Percentiles rank a stretch among this genome's conserved stretches.
These are phyloP conservation scores for Nebria ingens DNA, from an alignment of 1,140 invertebrate genomes.

Conservation along the genomic window DNA sequence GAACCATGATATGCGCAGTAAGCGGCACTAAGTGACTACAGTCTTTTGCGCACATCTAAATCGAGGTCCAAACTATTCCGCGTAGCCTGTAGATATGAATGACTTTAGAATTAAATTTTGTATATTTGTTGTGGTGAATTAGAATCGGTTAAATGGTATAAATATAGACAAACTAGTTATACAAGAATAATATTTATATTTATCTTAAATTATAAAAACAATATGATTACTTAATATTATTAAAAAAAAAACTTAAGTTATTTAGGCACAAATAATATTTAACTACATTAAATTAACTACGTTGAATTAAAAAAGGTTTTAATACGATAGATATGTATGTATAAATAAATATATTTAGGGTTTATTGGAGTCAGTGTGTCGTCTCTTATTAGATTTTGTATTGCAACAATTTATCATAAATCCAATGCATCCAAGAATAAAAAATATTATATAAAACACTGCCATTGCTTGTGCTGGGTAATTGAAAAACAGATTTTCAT, in stretches of 20 bases:
- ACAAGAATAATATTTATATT: background rate
- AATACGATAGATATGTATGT: background rate
- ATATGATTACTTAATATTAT: background rate
- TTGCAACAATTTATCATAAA: constrained; percentile 47
- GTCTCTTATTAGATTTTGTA: background rate
- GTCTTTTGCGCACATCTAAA: no score
- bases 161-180: no score
- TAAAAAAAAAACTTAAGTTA: background rate
- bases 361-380: background rate
- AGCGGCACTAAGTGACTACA: no score
- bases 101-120: no score
- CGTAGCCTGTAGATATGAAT: no score
- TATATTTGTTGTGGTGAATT: no score
- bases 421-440: constrained; percentile 43
- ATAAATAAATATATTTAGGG: background rate
- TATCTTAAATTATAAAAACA: constrained; percentile 8
- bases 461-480: constrained; percentile 44
- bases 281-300: background rate
- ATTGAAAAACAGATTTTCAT: constrained; percentile 36
- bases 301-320: background rate
- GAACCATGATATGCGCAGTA: no score
- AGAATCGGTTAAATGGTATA: no score
- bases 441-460: constrained; percentile 45
- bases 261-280: constrained; percentile 5
- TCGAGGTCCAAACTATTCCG: no score